These are phyloP conservation scores for Mesaphorura yosii DNA, from an alignment of 1,140 invertebrate genomes.

Conservation along the genomic window DNA sequence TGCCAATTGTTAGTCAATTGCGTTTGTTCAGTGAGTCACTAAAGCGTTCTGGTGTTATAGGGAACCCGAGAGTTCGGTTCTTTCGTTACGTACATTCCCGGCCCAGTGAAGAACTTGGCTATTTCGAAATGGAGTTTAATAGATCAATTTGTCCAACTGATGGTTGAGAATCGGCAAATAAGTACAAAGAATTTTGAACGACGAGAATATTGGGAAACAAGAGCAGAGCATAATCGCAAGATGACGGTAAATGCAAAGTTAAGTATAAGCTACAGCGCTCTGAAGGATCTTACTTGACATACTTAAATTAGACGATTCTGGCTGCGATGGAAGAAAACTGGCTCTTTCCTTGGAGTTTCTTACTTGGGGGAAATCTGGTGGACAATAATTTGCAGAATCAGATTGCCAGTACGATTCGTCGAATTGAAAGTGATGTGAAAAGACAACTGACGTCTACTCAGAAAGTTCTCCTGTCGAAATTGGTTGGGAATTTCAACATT, in stretches of 20 bases:
- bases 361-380: conserved; percentile 23
- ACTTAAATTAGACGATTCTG: conserved; percentile 5
- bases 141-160: conserved; percentile 13
- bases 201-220: conserved; percentile 16
- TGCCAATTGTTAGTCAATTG: neutral
- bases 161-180: conserved; percentile 15
- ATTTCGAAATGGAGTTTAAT: neutral
- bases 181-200: conserved; percentile 1
- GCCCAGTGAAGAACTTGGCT: neutral
- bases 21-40: neutral
- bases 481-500: conserved; percentile 22
- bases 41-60: neutral
- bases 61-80: neutral
- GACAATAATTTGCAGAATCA: neutral
- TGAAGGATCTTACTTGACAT: neutral
- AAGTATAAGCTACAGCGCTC: neutral
- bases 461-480: conserved; percentile 19
- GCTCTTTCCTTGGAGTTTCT: conserved; percentile 20
- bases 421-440: neutral
- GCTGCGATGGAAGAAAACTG: conserved; percentile 18
- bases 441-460: neutral
- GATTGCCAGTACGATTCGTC: conserved; percentile 9
- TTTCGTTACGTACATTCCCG: neutral
- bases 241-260: neutral
- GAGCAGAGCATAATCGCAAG: conserved; percentile 12